A percentile compares a stretch with the other conserved stretches of the same genome.
These are phyloP conservation scores for Dicyrtoma fusca DNA, from an alignment of 2,888 invertebrate genomes.

Conservation along the genomic window DNA sequence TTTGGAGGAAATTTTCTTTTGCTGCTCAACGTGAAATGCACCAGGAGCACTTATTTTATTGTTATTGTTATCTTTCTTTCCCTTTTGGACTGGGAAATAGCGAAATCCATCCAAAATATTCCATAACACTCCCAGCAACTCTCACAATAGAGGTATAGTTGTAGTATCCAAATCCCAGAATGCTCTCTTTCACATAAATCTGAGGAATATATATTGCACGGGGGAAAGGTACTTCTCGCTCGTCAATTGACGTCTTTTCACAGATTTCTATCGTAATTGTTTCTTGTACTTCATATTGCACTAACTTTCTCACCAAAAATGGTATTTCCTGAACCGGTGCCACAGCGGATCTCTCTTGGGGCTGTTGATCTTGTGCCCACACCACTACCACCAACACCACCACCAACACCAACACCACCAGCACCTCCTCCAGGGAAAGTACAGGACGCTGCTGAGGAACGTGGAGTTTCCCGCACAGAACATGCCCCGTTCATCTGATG, in stretches of 20 bases:
- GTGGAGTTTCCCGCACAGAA: constrained; percentile 53
- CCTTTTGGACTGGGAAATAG: no score
- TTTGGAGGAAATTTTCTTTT: no score
- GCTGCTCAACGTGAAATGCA: no score
- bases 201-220: neutral
- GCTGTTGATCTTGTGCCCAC: constrained; percentile 52
- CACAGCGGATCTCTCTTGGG: constrained; percentile 57
- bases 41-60: neutral
- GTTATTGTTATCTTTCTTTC: no score
- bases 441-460: constrained; percentile 59
- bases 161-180: no score
- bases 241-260: neutral
- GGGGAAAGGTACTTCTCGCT: neutral
- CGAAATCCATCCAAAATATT: no score
- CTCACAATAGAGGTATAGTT: no score
- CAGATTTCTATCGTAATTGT: neutral
- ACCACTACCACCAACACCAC: constrained; percentile 30
- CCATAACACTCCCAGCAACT: no score
- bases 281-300: constrained; percentile 50
- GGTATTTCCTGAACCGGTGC: constrained; percentile 53
- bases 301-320: constrained; percentile 56
- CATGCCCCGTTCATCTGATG: constrained; percentile 57
- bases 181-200: neutral
- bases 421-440: constrained; percentile 57
- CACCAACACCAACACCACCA: constrained; percentile 50